Conservation (phyloP, 1,140 invertebrate genomes). For the Meloidogyne hapla region DNA sequence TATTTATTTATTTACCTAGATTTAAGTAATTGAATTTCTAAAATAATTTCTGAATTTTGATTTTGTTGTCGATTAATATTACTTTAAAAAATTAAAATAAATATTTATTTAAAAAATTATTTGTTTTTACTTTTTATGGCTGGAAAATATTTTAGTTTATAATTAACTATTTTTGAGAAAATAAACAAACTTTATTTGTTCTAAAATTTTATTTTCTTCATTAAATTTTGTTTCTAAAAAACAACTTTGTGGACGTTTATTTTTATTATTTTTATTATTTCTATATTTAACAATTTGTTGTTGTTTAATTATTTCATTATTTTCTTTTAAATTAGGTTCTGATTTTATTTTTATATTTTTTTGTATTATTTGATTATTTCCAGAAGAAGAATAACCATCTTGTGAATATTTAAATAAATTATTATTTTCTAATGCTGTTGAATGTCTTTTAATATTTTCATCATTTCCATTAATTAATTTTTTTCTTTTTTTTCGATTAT, state of each 20-base stretch:
- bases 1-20: neutral
- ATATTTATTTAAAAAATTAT: neutral
- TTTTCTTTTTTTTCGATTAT: neutral
- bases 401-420: too few species aligned
- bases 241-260: slow-evolving; percentile 20
- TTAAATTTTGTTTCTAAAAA: neutral
- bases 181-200: too few species aligned
- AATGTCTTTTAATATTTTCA: neutral
- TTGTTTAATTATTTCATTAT: neutral
- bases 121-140: too few species aligned
- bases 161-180: too few species aligned
- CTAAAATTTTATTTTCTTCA: too few species aligned
- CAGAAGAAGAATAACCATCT: neutral
- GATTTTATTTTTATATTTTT: neutral
- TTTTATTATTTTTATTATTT: neutral
- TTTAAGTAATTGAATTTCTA: neutral
- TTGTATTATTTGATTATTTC: neutral
- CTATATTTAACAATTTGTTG: neutral
- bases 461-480: neutral
- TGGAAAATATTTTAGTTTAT: too few species aligned
- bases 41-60: neutral
- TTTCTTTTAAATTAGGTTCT: neutral
- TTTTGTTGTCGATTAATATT: neutral
- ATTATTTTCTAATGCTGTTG: neutral
- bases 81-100: neutral